phyloP scores from a whole-genome alignment of 2,113 vertebrate species.

The Thinocorus orbignyianus region DNA sequence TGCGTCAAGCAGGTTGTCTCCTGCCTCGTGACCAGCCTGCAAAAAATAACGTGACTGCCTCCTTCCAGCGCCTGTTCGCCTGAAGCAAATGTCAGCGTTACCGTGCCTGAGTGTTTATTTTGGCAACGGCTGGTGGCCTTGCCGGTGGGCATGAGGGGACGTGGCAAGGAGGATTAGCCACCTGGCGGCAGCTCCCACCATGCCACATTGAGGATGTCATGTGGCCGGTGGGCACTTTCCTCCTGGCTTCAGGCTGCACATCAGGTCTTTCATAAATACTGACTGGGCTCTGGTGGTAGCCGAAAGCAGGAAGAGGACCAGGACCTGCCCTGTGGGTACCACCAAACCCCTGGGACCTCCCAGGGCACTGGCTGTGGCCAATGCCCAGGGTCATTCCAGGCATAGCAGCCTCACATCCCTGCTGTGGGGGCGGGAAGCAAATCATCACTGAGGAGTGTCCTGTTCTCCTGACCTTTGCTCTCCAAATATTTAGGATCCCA shows the following conservation, averaged over 20 bases:
- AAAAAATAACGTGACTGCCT: neutral
- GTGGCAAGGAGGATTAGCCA: neutral
- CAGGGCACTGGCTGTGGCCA: neutral
- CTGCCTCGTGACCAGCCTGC: neutral
- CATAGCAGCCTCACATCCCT: conserved; percentile 9
- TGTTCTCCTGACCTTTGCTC: conserved; percentile 73
- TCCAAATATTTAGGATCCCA: conserved; percentile 75
- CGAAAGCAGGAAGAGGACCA: neutral
- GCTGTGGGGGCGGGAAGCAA: neutral
- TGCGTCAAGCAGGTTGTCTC: neutral
- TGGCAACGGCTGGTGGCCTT: neutral
- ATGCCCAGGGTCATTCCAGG: conserved; percentile 14
- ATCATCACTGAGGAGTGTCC: conserved; percentile 33
- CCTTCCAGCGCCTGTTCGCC: neutral
- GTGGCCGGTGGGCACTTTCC: neutral
- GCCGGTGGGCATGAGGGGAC: neutral
- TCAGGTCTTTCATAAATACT: neutral
- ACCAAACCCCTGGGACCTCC: rapidly evolving
- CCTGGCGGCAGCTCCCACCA: rapidly evolving
- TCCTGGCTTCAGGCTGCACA: neutral
- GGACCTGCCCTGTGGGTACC: neutral
- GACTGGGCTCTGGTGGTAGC: neutral
- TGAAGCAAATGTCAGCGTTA: conserved; percentile 20
- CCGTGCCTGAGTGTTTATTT: conserved; percentile 13
- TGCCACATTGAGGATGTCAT: neutral